phyloP scores from a whole-genome alignment of 2,797 vertebrate species.

The Myotis myotis region DNA sequence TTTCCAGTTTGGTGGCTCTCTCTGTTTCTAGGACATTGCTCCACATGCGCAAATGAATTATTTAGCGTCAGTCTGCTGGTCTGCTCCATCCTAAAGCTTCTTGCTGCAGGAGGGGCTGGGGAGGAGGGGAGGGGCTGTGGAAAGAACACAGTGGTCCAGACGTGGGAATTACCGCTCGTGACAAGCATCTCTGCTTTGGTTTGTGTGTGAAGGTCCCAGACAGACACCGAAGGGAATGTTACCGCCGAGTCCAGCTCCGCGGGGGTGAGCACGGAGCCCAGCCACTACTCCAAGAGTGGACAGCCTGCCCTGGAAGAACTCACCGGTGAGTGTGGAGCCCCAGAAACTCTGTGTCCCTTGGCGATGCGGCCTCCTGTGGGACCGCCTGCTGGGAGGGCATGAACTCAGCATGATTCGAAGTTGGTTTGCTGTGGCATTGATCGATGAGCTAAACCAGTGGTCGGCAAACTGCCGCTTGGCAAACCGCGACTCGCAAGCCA shows the following conservation, averaged over 20 bases:
- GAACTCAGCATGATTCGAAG: not conserved
- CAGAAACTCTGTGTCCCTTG: not conserved
- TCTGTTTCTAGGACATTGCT: slow-evolving; percentile 79
- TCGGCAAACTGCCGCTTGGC: too few species aligned
- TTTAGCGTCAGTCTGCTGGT: slow-evolving; percentile 79
- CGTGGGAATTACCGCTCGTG: not conserved
- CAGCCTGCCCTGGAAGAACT: slow-evolving; percentile 92
- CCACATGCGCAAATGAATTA: slow-evolving; percentile 82
- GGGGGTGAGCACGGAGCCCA: slow-evolving; percentile 87
- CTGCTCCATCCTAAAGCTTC: slow-evolving; percentile 60
- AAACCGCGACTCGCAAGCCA: too few species aligned
- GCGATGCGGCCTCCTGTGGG: not conserved
- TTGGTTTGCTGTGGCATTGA: not conserved
- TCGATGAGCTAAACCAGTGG: not conserved
- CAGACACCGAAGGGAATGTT: slow-evolving; percentile 90
- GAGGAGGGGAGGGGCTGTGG: slow-evolving; percentile 34
- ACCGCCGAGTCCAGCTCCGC: slow-evolving; percentile 87
- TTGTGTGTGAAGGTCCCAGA: slow-evolving; percentile 91
- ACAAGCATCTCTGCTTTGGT: slow-evolving; percentile 62
- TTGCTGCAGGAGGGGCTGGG: slow-evolving; percentile 33
- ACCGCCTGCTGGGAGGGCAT: not conserved
- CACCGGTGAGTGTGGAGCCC: slow-evolving; percentile 85
- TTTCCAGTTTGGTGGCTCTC: slow-evolving; percentile 76
- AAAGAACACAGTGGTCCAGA: not conserved
- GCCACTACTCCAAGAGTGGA: slow-evolving; percentile 90